These are phyloP conservation scores for Miichthys miiuy DNA, from an alignment of 2,797 vertebrate species.

Conservation along the genomic window DNA sequence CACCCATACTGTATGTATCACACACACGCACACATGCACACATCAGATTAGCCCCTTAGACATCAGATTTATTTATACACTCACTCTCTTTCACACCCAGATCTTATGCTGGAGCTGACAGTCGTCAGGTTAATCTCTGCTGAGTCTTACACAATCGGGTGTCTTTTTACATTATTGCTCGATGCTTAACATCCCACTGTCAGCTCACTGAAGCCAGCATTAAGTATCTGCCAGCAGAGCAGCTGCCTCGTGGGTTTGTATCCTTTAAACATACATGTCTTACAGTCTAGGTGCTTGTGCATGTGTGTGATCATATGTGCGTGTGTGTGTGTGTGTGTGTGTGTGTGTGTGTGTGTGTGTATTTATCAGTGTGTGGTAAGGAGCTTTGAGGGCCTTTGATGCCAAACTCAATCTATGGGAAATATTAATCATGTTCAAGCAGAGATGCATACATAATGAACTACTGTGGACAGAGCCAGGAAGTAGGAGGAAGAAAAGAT, in stretches of 20 bases:
- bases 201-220: constrained; percentile 59
- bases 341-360: constrained; percentile 3
- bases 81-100: constrained; percentile 68
- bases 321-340: background rate
- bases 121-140: constrained; percentile 83
- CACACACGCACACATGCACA: constrained; percentile 37
- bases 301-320: background rate
- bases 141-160: constrained; percentile 79
- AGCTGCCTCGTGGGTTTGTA: constrained; percentile 32
- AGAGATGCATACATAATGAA: constrained; percentile 68
- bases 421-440: constrained; percentile 75
- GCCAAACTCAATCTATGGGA: constrained; percentile 65
- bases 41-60: constrained; percentile 75
- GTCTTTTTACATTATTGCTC: constrained; percentile 77
- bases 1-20: constrained; percentile 46
- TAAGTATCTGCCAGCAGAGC: constrained; percentile 44
- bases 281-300: constrained; percentile 21
- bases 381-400: constrained; percentile 65
- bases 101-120: constrained; percentile 75
- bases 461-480: constrained; percentile 42
- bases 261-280: constrained; percentile 46
- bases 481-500: constrained; percentile 48
- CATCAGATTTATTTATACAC: constrained; percentile 77
- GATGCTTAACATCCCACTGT: constrained; percentile 71
- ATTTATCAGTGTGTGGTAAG: constrained; percentile 36